phyloP scores from a whole-genome alignment of 2,113 vertebrate genomes.

The Emydura subglobosa region DNA sequence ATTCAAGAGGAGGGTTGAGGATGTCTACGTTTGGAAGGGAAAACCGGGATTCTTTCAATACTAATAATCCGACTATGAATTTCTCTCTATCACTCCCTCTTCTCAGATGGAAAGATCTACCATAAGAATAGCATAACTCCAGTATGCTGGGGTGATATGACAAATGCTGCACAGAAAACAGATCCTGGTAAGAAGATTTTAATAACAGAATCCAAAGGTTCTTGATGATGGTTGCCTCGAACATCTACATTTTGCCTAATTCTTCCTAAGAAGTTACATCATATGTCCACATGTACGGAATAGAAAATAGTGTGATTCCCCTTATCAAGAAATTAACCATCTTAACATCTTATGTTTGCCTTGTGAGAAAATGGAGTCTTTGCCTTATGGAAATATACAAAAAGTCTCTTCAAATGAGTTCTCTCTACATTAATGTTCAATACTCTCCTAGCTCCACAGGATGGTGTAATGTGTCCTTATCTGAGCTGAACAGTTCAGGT shows the following conservation, averaged over 20 bases:
- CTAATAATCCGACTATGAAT: neutral
- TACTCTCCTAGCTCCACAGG: neutral
- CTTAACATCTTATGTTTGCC: neutral
- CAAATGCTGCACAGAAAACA: neutral
- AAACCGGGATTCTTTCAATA: neutral
- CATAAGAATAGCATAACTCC: neutral
- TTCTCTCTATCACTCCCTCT: neutral
- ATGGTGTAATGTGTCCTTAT: neutral
- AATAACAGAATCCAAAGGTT: neutral
- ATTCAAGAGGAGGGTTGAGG: neutral
- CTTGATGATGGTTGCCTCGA: neutral
- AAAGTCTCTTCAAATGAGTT: neutral
- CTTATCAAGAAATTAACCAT: neutral
- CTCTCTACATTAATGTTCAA: slow-evolving; percentile 33
- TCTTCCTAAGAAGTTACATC: neutral
- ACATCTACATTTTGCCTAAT: neutral
- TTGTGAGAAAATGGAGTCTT: neutral
- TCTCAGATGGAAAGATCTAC: neutral
- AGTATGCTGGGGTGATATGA: neutral
- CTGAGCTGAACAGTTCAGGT: neutral
- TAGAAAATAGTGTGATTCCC: neutral
- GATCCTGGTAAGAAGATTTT: neutral
- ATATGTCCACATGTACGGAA: neutral
- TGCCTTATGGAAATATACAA: slow-evolving; percentile 5
- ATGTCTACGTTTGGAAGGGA: neutral